phyloP scores from a whole-genome alignment of 2,888 invertebrate species.

The Melitaea athalia region DNA sequence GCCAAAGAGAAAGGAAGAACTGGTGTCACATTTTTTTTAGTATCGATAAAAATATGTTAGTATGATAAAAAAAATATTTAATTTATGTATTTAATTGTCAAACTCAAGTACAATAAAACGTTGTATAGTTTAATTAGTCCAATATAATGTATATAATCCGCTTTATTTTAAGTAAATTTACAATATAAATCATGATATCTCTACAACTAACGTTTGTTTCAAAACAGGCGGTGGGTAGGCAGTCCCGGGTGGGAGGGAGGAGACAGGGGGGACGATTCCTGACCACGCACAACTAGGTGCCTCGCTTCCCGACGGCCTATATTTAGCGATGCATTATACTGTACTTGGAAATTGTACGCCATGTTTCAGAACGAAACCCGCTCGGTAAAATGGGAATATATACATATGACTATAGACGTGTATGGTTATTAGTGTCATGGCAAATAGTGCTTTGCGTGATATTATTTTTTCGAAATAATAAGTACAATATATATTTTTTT shows the following conservation, averaged over 20 bases:
- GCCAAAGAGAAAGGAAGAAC: too few species aligned
- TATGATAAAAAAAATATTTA: too few species aligned
- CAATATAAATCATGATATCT: conserved; percentile 21
- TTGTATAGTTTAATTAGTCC: not conserved
- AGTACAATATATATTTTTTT: not conserved
- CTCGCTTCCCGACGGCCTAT: conserved; percentile 62
- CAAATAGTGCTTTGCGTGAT: not conserved
- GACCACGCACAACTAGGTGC: conserved; percentile 75
- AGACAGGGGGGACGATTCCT: conserved; percentile 57
- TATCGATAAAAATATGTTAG: too few species aligned
- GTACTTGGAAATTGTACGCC: conserved; percentile 47
- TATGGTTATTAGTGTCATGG: not conserved
- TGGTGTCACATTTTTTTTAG: too few species aligned
- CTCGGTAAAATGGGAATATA: conserved; percentile 16
- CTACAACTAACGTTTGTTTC: conserved; percentile 17
- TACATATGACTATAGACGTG: not conserved
- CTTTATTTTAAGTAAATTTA: conserved; percentile 21
- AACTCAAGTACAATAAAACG: too few species aligned
- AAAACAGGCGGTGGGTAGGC: conserved; percentile 34
- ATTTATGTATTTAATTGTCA: too few species aligned
- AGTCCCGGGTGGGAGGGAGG: conserved; percentile 44
- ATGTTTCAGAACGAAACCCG: conserved; percentile 39
- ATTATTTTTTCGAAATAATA: not conserved
- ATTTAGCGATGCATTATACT: conserved; percentile 73
- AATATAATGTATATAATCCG: conserved; percentile 4